These are phyloP conservation scores for Bombus pyrosoma DNA, from an alignment of 1,140 invertebrate genomes.

Conservation along the genomic window DNA sequence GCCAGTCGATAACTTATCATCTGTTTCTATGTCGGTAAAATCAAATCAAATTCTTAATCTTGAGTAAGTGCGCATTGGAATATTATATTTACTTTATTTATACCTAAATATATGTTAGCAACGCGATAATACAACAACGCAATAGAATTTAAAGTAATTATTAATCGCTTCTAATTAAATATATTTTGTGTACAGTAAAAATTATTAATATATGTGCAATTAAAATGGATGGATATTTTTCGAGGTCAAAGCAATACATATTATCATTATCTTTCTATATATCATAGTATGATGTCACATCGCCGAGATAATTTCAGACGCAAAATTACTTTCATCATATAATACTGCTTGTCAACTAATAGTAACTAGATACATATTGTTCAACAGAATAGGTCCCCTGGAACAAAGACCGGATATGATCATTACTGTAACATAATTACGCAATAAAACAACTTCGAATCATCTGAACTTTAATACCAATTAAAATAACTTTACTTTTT, in stretches of 20 bases:
- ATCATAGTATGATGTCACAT: neutral
- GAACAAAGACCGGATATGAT: conserved; percentile 23
- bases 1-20: neutral
- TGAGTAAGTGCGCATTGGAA: neutral
- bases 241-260: neutral
- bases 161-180: neutral
- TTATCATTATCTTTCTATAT: neutral
- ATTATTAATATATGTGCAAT: neutral
- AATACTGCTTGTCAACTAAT: too few species aligned
- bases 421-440: neutral
- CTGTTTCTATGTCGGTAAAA: neutral
- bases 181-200: neutral
- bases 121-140: neutral
- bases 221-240: neutral
- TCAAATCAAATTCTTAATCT: neutral
- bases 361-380: neutral
- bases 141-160: conserved; percentile 2
- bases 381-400: neutral
- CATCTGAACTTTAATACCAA: neutral
- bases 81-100: neutral
- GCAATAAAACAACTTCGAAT: neutral
- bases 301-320: neutral
- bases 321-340: neutral
- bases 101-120: neutral
- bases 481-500: neutral